Evolutionary conservation across 1,140 invertebrate genomes (phyloP), one percentile per base, ranked within the genome.

Genomic region (Heliconius melpomene): DNA sequence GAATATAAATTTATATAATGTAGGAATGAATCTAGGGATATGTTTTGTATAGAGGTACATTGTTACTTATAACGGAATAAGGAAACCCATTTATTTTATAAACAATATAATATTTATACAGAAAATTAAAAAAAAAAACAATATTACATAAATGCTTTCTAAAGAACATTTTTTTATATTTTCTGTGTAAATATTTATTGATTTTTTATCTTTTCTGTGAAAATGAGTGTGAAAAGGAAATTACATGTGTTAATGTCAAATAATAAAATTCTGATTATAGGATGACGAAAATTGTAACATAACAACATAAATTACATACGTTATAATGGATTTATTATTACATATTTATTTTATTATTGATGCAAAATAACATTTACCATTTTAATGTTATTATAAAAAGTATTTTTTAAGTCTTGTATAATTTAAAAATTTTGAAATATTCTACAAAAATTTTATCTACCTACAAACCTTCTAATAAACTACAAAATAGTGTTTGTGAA

Each of bases 1-100:
- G 60, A 77, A 79, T 83, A 70, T 79, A 77, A 80, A 82, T 78
- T 77, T 66, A 13, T 26, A 3, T 26, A 26, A 66, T 26, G 23
- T 66, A 66, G 7, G 54, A 81, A 83, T 54, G 80, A 81, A 81
- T 79, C 74, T 70, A 77, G 85, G 87, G 88, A 90, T 90, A 90
- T 91, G 90, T 89, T 81, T 87, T 83, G 89, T 83, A 86, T 85
- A 88, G 90, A 90, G 89, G 90, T 90, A 91, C 87, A 85, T 75
- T 80, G 81, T 85, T 66, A 78, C 73, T 66, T 66, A 9, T 66
- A 23, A 26, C 8, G 3, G 57, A 13, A 57, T 57, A 57, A n/a
- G 54, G n/a, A 66, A 66, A 66, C 26, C 7, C 7, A 11, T 3
- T 66, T 23, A 23, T 57, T 20, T 57, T 57, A 57, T 57, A n/a